These are phyloP conservation scores for Scotopteryx bipunctaria DNA, from an alignment of 2,888 invertebrate species.

Conservation along the genomic window DNA sequence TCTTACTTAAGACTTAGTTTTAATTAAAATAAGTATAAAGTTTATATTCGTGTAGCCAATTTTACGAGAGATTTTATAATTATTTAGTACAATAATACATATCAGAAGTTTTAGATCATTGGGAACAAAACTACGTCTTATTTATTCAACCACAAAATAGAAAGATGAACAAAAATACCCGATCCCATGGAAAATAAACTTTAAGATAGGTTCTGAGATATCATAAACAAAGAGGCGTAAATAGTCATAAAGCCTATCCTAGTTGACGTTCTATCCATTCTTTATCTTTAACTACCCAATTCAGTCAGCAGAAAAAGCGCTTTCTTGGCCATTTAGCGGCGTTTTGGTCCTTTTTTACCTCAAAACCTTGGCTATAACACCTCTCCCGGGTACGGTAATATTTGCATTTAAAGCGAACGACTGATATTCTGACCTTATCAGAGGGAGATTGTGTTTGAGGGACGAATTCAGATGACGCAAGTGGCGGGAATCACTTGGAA, in stretches of 20 bases:
- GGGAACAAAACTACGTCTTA: not conserved
- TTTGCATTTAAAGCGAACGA: slow-evolving; percentile 82
- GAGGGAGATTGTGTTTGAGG: slow-evolving; percentile 75
- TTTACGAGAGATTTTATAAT: no score
- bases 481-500: slow-evolving; percentile 54
- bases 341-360: slow-evolving; percentile 78
- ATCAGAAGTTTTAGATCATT: no score
- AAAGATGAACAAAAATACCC: slow-evolving; percentile 1
- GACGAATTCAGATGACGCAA: slow-evolving; percentile 69
- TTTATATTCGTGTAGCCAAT: no score
- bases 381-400: slow-evolving; percentile 78
- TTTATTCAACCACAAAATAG: not conserved
- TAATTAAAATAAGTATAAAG: no score
- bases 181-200: slow-evolving; percentile 16
- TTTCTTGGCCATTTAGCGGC: slow-evolving; percentile 77
- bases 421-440: slow-evolving; percentile 81
- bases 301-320: slow-evolving; percentile 74
- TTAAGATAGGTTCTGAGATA: slow-evolving; percentile 15
- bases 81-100: no score
- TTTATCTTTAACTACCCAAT: slow-evolving; percentile 76
- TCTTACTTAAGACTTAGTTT: no score
- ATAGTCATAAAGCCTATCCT: slow-evolving; percentile 46
- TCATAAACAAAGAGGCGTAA: slow-evolving; percentile 26
- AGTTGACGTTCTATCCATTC: slow-evolving; percentile 65
- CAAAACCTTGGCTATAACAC: slow-evolving; percentile 77